Percentiles rank a stretch among this genome's conserved stretches.
phyloP scores from a whole-genome alignment of 2,797 vertebrate species.

The Hyperoplus lanceolatus region DNA sequence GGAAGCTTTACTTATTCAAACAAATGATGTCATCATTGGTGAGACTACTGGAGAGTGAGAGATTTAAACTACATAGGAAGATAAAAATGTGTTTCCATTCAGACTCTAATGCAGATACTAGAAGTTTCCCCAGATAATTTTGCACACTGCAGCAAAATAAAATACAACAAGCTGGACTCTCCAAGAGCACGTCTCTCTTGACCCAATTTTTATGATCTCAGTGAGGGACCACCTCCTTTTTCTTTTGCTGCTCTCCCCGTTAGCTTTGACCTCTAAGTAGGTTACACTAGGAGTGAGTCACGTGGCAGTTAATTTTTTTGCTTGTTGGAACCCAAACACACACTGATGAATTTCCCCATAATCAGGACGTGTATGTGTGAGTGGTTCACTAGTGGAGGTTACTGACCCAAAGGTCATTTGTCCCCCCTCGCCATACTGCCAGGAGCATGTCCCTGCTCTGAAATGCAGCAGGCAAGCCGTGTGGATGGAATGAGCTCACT shows the following conservation, averaged over 20 bases:
- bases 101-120: slow-evolving; percentile 45
- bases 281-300: slow-evolving; percentile 47
- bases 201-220: slow-evolving; percentile 68
- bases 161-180: slow-evolving; percentile 27
- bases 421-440: slow-evolving; percentile 24
- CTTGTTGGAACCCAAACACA: slow-evolving; percentile 49
- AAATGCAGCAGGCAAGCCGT: slow-evolving; percentile 68
- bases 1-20: slow-evolving; percentile 58
- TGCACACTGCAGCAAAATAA: slow-evolving; percentile 63
- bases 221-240: slow-evolving; percentile 55
- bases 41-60: slow-evolving; percentile 30
- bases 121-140: slow-evolving; percentile 57
- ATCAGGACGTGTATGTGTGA: slow-evolving; percentile 63
- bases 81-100: slow-evolving; percentile 57
- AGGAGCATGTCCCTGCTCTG: slow-evolving; percentile 61
- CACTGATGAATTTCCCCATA: slow-evolving; percentile 66
- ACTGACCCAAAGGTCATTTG: slow-evolving; percentile 63
- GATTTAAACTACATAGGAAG: slow-evolving; percentile 32
- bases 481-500: slow-evolving; percentile 80
- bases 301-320: slow-evolving; percentile 42
- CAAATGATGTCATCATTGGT: slow-evolving; percentile 60
- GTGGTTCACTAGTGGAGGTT: slow-evolving; percentile 50
- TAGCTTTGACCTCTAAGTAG: slow-evolving; percentile 63
- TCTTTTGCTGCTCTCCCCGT: slow-evolving; percentile 49
- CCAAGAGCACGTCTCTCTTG: slow-evolving; percentile 61